Evolutionary conservation across 2,888 invertebrate species (phyloP), one percentile per base, ranked within the genome.

Genomic region (Dione juno): DNA sequence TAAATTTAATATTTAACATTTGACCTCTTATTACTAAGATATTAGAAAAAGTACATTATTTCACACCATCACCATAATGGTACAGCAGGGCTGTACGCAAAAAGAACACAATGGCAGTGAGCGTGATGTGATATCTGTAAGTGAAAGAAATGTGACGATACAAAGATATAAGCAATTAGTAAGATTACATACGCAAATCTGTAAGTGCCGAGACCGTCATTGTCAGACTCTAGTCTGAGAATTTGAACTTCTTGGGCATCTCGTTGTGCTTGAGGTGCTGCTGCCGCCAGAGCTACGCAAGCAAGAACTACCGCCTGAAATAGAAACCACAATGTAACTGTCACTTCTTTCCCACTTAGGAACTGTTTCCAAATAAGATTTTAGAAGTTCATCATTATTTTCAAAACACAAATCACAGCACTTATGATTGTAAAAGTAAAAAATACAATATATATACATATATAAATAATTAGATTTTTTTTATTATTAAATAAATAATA

Each of bases 261-360:
- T 8, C 71, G 72, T 59, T 76, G 71, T 11, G 76, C 77, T 69
- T 84, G 86, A 8, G 91, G 88, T 13, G 90, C 88, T 14, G 89
- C 88, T 19, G 80, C 77, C 63, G 79, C 87, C 14, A 82, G 80
- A 50, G 89, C 89, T 72, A 93, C 80, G 72, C 92, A 79, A 72
- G 84, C 82, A 78, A 88, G 81, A 69, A 90, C 80, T 80, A 94
- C 87, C 82, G 94, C 82, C 90, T 91, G 86, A 77, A 86, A 67
- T 35, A 19, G 1, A 64, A 50, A 57, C 11, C 37, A 57, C 57
- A 16, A 16, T 37, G 37, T 57, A 57, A 16, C 37, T 37, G 1
- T 16, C 54, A 57, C 16, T 11, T 16, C 2, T n/a, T 37, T 16
- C 11, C 16, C 57, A 40, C 40, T 57, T 37, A 11, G 7, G 5